Base-by-base conservation (phyloP, 2,888 invertebrate genomes). In the Hyposoter dolosus region DNA sequence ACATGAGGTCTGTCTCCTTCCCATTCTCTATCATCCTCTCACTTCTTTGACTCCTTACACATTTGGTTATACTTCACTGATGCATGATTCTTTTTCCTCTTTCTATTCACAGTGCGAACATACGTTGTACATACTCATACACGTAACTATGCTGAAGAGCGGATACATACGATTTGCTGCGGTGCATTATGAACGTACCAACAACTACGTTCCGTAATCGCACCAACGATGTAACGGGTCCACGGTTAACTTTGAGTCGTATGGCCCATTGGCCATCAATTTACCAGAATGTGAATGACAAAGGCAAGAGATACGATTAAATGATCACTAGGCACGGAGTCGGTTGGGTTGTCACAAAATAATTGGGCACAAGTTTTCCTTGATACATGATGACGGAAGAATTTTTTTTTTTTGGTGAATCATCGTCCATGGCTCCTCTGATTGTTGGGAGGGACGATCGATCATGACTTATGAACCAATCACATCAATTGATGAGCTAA, bases 1-100 rank as follows among this genome's bases (percentile, higher is more conserved):
- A 87, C 88, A 88, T 88, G 88, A 82, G 88, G 88, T 86, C 88
- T 69, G 10, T 83, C 71, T 81, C 35, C 68, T 40, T 56, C 50
- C 72, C 53, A 75, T n/a, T 45, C 17, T 63, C 47, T 63, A 7
- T 63, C 45, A 45, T 12, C 63, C 28, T 28, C 43, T 65, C 23
- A 47, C 15, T 50, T 50, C 53, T 19, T n/a, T 17, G 69, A 17
- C 47, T 47, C n/a, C 12, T 53, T 45, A 74, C 74, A 74, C 74
- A 74, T 81, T 69, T 40, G 66, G 53, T 28, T 81, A 68, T 76
- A 77, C 43, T 74, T 78, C 81, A 71, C 77, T 76, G 82, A 71
- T 82, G 53, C 78, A 76, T 77, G 23, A 79, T 40, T 69, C 74
- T 69, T 81, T 76, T 82, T 56, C 50, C 63, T 82, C 35, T 66